Evolutionary conservation across 2,797 vertebrate genomes (phyloP), one percentile per base, ranked within the genome.

Genomic region (Percopsis omiscomaycus): DNA sequence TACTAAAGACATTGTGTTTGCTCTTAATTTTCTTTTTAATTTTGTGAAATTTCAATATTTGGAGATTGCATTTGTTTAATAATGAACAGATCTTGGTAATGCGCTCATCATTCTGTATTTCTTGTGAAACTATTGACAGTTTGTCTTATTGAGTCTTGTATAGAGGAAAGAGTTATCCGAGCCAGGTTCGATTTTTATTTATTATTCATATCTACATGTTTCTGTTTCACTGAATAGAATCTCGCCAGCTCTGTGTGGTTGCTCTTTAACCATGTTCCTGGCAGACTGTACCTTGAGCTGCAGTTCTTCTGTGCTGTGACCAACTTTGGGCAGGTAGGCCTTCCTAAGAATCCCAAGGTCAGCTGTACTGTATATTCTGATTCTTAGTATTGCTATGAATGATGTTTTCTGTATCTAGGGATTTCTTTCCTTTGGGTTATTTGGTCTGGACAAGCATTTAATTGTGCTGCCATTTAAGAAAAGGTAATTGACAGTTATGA

Each of bases 371-470:
- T 15, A 1, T 29, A 15, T 1, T 37, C 6, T 3, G 14, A 8
- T 15, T 15, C 46, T 56, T 9, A 48, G 8, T 28, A 6, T n/a
- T 15, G 46, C 8, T 55, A 16, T 63, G 32, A 16, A 27, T 14
- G 32, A 3, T 68, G 46, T 59, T 69, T 65, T 3, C 59, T 78
- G 2, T 48, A 66, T 14, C 3, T 76, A 99, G 98, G 97, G 96
- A 30, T 94, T 99, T 71, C 93, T 99, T 84, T 97, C 95, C 45
- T 99, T 99, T 82, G 95, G 92, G 77, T 93, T 99, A 82, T 99
- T 99, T 89, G 98, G 98, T 14, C 88, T 99, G 82, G 98, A 98
- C 86, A 96, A 98, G 79, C 95, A 98, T 90, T 91, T 98, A 81
- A 96, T 99, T 55, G 94, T 98, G 71, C 79, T 97, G 16, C 97